Evolutionary conservation across 2,888 invertebrate species (phyloP).

Genomic region (Nemotelus pantherinus): DNA sequence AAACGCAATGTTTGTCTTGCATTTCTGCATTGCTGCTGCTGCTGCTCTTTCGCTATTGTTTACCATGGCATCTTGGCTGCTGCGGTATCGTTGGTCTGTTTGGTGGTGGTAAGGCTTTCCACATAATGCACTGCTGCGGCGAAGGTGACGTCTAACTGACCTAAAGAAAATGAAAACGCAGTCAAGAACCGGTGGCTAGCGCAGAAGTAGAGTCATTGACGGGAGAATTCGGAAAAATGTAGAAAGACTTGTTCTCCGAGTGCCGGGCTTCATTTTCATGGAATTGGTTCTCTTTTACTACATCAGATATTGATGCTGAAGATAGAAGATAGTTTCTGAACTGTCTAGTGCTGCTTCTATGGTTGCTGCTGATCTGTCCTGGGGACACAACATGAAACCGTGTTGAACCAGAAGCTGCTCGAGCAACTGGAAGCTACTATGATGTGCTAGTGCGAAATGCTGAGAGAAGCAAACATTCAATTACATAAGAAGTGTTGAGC

Average conservation of each 20-base stretch:
- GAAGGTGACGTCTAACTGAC: neutral
- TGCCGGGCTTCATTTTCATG: too few species aligned
- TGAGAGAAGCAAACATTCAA: neutral
- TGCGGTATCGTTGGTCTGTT: slow-evolving; percentile 7
- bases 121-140: neutral
- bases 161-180: slow-evolving; percentile 12
- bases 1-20: slow-evolving; percentile 26
- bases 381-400: neutral
- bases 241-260: neutral
- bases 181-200: neutral
- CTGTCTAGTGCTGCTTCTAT: neutral
- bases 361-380: neutral
- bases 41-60: slow-evolving; percentile 2
- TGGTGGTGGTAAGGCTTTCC: slow-evolving; percentile 3
- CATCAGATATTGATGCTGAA: too few species aligned
- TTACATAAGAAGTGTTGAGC: slow-evolving; percentile 19
- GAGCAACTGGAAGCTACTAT: slow-evolving; percentile 11
- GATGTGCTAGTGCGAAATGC: slow-evolving; percentile 10
- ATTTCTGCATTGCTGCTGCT: slow-evolving; percentile 14
- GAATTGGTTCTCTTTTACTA: too few species aligned
- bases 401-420: neutral
- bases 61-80: neutral
- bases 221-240: slow-evolving; percentile 16
- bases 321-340: neutral
- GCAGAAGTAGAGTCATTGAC: neutral